These are phyloP conservation scores for Smutsia gigantea DNA, from an alignment of 2,797 vertebrate species.

Conservation along the genomic window DNA sequence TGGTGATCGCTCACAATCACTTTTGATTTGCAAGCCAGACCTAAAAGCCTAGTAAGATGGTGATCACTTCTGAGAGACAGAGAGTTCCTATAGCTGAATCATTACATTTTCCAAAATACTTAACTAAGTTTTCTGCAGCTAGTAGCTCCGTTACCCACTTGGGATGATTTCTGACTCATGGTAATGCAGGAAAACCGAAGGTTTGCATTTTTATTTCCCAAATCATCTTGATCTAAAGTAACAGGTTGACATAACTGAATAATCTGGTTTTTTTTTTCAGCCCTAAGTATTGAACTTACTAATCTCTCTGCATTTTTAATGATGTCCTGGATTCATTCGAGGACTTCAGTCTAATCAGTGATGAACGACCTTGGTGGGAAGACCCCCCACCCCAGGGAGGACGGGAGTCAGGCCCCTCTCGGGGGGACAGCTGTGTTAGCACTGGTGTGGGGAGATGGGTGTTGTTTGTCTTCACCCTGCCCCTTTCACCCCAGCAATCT, in stretches of 20 bases:
- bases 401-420: not conserved
- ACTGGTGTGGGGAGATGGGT: no score
- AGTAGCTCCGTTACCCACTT: constrained; percentile 69
- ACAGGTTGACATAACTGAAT: constrained; percentile 49
- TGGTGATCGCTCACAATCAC: constrained; percentile 49
- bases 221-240: constrained; percentile 47
- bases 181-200: constrained; percentile 68
- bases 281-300: constrained; percentile 30
- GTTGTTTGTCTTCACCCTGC: rapidly evolving
- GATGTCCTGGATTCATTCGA: not conserved
- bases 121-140: constrained; percentile 78
- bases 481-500: not conserved
- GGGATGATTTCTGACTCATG: constrained; percentile 78
- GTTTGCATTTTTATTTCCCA: not conserved
- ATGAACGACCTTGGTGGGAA: not conserved
- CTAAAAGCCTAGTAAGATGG: constrained; percentile 71
- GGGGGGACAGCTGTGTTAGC: no score
- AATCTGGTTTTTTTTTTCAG: not conserved
- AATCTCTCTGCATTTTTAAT: constrained; percentile 21
- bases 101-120: constrained; percentile 84
- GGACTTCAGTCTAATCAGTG: not conserved
- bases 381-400: not conserved
- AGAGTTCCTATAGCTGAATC: constrained; percentile 71
- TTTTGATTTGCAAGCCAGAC: constrained; percentile 60
- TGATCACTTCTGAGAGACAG: constrained; percentile 59